Evolutionary conservation across 1,140 invertebrate genomes (phyloP), one percentile per base, ranked within the genome.

Genomic region (Eumeta japonica): DNA sequence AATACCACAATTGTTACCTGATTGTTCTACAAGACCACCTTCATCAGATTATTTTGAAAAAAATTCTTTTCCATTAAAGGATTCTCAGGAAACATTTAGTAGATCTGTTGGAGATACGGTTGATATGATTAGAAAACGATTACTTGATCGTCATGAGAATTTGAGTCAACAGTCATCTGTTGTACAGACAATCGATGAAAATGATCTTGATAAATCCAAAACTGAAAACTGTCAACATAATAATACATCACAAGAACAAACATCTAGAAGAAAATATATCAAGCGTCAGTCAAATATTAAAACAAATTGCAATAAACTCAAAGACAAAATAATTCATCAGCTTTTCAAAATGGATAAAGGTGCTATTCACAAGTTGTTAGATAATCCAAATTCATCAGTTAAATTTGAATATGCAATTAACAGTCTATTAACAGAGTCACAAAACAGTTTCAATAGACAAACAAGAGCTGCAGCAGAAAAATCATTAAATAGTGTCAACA

Each of bases 401-500:
- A 74, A 74, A 46, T 74, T 74, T 59, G 70, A 74, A 50, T 74
- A 66, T 63, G 70, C 70, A 7, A 63, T 74, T 13, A 74, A 58
- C 30, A 74, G 62, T 41, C 45, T 74, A 20, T 63, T 74, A 45
- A 74, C 65, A 16, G 70, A 74, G 48, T 70, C 67, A 20, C 70
- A 72, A 43, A 72, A 63, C 39, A 74, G 67, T 43, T 61, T 64
- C 15, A 70, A 74, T 39, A 54, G 61, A 16, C 67, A 72, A 37
- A 28, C 67, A 30, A 52, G 70, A 37, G 66, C 67, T 44, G 57
- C 62, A 20, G 70, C 70, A 28, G 70, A 74, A 28, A 70, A 74
- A 46, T 70, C 70, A 16, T 46, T 74, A 1, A 58, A 48, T 38
- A 56, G 51, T 33, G 51, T 59, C 17, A 63, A 61, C 46, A 46